phyloP scores from a whole-genome alignment of 2,888 invertebrate species.

The Pseudococcus viburni region DNA sequence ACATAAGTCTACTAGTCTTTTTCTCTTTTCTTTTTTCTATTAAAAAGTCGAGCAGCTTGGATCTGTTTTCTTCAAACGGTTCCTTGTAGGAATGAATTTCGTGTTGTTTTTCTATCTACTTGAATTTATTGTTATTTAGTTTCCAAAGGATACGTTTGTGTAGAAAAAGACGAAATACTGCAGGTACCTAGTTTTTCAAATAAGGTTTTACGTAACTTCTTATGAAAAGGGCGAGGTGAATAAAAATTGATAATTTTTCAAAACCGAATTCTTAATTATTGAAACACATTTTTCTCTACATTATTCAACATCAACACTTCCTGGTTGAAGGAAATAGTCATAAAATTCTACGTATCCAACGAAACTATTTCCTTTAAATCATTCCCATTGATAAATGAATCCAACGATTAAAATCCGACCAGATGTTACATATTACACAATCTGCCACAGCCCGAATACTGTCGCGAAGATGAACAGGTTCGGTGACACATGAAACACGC shows the following conservation, averaged over 20 bases:
- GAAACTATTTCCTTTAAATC: background rate
- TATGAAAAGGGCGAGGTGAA: background rate
- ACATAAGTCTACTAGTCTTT: background rate
- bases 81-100: background rate
- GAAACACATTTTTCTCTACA: background rate
- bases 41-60: background rate
- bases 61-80: background rate
- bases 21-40: background rate
- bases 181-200: background rate
- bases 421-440: constrained; percentile 43
- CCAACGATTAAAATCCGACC: constrained; percentile 15
- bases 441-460: constrained; percentile 1
- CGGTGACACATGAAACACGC: constrained; percentile 35
- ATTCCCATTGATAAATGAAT: constrained; percentile 14
- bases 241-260: background rate
- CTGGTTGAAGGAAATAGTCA: background rate
- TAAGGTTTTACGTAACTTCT: background rate
- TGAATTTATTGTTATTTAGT: background rate
- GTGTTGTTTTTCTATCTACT: background rate
- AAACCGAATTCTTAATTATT: background rate
- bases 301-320: background rate
- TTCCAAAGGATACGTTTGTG: background rate
- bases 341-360: background rate
- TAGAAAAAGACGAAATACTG: background rate
- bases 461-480: constrained; percentile 43